Evolutionary conservation across 2,797 vertebrate genomes (phyloP).

Genomic region (Carcharodon carcharias): DNA sequence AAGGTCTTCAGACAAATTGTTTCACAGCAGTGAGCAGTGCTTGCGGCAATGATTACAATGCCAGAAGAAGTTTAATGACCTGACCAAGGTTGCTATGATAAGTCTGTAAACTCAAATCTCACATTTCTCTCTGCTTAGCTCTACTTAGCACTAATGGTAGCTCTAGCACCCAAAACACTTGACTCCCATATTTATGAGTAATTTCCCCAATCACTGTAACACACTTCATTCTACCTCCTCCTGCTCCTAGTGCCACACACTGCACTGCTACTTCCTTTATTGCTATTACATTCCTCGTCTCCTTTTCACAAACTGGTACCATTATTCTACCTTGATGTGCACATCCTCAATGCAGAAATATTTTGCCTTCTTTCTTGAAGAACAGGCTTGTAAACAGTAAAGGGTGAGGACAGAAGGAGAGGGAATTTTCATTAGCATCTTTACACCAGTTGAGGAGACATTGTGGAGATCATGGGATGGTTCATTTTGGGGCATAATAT

Average conservation of each 20-base stretch:
- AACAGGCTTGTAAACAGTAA: background rate
- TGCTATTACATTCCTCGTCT: background rate
- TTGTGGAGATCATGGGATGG: too few species aligned
- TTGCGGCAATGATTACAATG: too few species aligned
- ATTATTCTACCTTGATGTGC: background rate
- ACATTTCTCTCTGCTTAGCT: too few species aligned
- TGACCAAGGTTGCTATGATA: too few species aligned
- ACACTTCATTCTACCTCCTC: background rate
- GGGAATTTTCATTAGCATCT: background rate
- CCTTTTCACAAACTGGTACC: background rate
- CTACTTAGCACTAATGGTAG: too few species aligned
- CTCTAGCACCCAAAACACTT: too few species aligned
- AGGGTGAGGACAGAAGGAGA: background rate
- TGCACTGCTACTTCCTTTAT: background rate
- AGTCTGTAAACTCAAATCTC: too few species aligned
- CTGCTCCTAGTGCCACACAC: background rate
- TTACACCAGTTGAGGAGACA: background rate
- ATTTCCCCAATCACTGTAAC: background rate
- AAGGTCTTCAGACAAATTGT: too few species aligned
- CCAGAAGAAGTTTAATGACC: too few species aligned
- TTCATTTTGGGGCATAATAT: background rate
- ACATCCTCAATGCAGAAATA: background rate
- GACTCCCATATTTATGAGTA: background rate
- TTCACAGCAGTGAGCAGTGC: too few species aligned
- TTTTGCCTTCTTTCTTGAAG: background rate